Base-by-base conservation (phyloP, 1,140 invertebrate species). In the Probaryconus sp. region DNA sequence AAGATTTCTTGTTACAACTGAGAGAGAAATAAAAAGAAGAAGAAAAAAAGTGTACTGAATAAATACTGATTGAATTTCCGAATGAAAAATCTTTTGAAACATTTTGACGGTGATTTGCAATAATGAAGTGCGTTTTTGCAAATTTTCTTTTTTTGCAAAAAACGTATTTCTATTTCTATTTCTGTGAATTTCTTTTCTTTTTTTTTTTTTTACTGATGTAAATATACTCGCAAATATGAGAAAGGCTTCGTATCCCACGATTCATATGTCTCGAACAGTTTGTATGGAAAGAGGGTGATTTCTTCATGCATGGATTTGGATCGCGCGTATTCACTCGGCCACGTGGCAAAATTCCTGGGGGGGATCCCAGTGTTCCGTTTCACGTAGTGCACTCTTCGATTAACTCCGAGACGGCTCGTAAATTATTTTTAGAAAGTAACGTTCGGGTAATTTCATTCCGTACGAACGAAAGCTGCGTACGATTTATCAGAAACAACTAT, bases 321-420 rank as follows among this genome's bases (percentile, higher is more conserved):
- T 63, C 37, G 31, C 50, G 28, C 42, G 58, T 33, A 63, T 74
- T 68, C 56, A 50, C 26, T 30, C 31, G 60, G 63, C 58, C 71
- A 68, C 64, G 64, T 68, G 71, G 58, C 71, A 21, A 51, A 69
- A 75, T 64, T 64, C 64, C 63, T 74, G n/a, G 11, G 35, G 70
- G 51, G 56, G 56, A 68, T 63, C n/a, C 13, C 13, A 7, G n/a
- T 31, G 9, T 24, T 10, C 13, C 28, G 26, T 47, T 60, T 64
- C 47, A 61, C 60, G 47, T 26, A 24, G 45, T 20, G 13, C 21
- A 5, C 43, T 50, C 37, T 43, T 67, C 60, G 53, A 69, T 75
- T 65, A 75, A 75, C 64, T 60, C 43, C 31, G 43, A 33, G 50
- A 61, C 50, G 37, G 56, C 21, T 56, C 42, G 31, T 60, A 74